phyloP scores from a whole-genome alignment of 2,113 vertebrate genomes.

The Ceuthmochares aereus region DNA sequence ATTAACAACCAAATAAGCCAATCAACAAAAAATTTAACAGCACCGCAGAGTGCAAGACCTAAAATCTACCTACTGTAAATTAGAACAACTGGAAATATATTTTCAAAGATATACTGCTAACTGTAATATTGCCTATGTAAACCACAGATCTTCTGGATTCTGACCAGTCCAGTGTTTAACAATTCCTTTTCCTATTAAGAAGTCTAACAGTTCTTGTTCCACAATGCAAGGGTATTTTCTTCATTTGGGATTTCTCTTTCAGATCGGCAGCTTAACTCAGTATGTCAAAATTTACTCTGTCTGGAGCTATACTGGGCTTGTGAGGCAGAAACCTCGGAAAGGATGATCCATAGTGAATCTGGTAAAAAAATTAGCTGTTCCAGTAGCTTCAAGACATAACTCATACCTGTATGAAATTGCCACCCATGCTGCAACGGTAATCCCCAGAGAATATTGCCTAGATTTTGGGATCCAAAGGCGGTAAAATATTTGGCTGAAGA shows the following conservation, averaged over 20 bases:
- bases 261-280: not conserved
- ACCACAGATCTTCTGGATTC: not conserved
- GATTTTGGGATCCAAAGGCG: constrained; percentile 70
- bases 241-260: not conserved
- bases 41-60: not conserved
- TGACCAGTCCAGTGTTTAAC: not conserved
- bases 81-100: not conserved
- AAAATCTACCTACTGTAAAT: not conserved
- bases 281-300: not conserved
- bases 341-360: not conserved
- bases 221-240: not conserved
- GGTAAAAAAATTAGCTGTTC: not conserved
- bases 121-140: not conserved
- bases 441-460: constrained; percentile 84
- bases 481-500: constrained; percentile 79
- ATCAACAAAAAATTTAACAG: not conserved
- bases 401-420: constrained; percentile 85
- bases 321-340: not conserved
- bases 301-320: not conserved
- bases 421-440: constrained; percentile 86
- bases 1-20: not conserved
- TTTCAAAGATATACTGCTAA: not conserved
- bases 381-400: not conserved
- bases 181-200: not conserved
- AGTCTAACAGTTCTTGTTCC: not conserved